These are phyloP conservation scores for Sesamia nonagrioides DNA, from an alignment of 1,140 invertebrate species.

Conservation along the genomic window DNA sequence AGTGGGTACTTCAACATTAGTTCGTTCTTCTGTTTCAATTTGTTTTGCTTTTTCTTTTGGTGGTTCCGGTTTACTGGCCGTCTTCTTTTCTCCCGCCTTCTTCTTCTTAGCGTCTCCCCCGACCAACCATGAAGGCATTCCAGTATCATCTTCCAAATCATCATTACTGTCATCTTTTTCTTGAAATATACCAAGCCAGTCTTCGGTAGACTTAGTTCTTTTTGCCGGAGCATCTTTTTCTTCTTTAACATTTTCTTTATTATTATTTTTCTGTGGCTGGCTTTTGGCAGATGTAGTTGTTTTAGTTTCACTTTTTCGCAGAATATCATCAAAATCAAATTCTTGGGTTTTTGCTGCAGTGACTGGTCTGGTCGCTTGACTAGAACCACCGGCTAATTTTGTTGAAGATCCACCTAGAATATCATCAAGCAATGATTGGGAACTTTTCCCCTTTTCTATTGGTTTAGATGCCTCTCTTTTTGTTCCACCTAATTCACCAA, in stretches of 20 bases:
- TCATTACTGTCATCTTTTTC: conserved; percentile 63
- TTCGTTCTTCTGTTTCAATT: conserved; percentile 28
- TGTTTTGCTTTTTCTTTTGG: conserved; percentile 46
- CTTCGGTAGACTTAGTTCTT: conserved; percentile 73
- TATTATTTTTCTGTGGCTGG: conserved; percentile 48
- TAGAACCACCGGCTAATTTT: conserved; percentile 56
- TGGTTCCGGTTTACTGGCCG: conserved; percentile 49
- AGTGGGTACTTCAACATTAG: conserved; percentile 51
- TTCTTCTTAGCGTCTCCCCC: conserved; percentile 72
- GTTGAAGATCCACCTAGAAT: conserved; percentile 71
- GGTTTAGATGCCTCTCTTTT: conserved; percentile 70
- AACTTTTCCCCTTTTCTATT: conserved; percentile 76
- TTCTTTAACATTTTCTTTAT: conserved; percentile 61
- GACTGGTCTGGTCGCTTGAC: conserved; percentile 53
- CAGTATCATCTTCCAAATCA: conserved; percentile 65
- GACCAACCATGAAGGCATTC: conserved; percentile 79
- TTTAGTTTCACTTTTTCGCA: conserved; percentile 72
- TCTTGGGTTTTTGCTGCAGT: conserved; percentile 71
- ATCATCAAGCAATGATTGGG: conserved; percentile 79
- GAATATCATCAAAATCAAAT: conserved; percentile 76
- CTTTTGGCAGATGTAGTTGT: conserved; percentile 58
- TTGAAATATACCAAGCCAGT: conserved; percentile 84
- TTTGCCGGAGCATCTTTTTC: conserved; percentile 54
- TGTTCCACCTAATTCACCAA: conserved; percentile 63
- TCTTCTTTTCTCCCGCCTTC: conserved; percentile 59